Conservation (phyloP, 2,888 invertebrate species). For the Acrobasis suavella region DNA sequence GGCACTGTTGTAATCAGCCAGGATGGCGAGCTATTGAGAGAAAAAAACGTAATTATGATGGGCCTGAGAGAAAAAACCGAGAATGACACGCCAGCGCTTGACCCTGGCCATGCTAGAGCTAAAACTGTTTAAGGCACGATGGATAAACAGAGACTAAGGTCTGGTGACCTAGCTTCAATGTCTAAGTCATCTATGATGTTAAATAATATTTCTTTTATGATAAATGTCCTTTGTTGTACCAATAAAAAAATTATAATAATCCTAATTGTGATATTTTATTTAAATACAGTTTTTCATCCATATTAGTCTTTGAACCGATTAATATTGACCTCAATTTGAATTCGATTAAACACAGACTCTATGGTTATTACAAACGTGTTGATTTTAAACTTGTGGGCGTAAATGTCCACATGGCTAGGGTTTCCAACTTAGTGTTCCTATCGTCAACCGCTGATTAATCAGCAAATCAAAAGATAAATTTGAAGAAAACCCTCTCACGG, state of each 20-base stretch:
- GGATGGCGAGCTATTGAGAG: conserved; percentile 37
- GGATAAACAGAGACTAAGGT: not conserved
- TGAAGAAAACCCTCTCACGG: not conserved
- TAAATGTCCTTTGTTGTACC: not conserved
- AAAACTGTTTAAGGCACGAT: conserved; percentile 22
- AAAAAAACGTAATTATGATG: conserved; percentile 16
- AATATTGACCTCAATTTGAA: conserved; percentile 15
- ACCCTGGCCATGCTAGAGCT: conserved; percentile 15
- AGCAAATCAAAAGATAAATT: not conserved
- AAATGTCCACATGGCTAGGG: not conserved
- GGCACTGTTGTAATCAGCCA: conserved; percentile 50
- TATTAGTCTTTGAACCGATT: conserved; percentile 10
- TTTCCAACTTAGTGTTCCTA: not conserved
- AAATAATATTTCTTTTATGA: not conserved
- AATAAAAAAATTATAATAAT: not conserved
- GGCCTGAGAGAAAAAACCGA: conserved; percentile 7
- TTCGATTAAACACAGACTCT: conserved; percentile 14
- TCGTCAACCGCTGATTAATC: not conserved
- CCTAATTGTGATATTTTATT: conserved; percentile 25
- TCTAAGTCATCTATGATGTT: not conserved
- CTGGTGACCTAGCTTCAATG: conserved; percentile 1
- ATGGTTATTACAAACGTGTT: conserved; percentile 14
- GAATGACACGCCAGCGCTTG: conserved; percentile 9
- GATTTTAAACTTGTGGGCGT: conserved; percentile 20
- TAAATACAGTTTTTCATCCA: conserved; percentile 2